Base-by-base conservation (phyloP, 2,113 vertebrate genomes). In the Mus musculus region DNA sequence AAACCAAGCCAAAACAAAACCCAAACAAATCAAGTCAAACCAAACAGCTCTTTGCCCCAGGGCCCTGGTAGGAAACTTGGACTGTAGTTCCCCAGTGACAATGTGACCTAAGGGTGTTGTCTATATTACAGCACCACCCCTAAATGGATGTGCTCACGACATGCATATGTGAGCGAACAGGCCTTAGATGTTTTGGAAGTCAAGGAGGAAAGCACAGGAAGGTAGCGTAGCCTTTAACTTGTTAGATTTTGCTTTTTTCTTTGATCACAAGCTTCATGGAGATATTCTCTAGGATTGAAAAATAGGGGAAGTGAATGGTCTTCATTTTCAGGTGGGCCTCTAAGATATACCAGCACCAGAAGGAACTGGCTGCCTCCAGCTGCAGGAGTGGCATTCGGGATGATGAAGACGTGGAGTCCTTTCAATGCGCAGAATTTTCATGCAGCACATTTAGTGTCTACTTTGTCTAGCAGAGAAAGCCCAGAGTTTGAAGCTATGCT, bases 341-440 rank as follows among this genome's bases (percentile, higher is more conserved):
- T 49, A 49, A 49, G 46, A 49, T 49, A 7, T 49, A 3, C 46
- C 3, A 7, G 46, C 46, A 49, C 46, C 46, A 65, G n/a, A 54
- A 12, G 75, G 36, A 77, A 80, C 33, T 10, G 85, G 56, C 28
- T 67, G 33, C 81, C 88, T 75, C 65, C 7, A 69, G 22, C 19
- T 33, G n/a, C 16, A 90, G 82, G n/a, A 22, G 7, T 52, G 46
- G 49, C 69, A 65, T 86, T 22, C 75, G 77, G 71, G 71, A 82
- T 17, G 28, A 33, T 46, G 16, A 36, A 46, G 69, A 90, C 54
- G n/a, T 49, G 13, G 88, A 86, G 14, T 33, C 86, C 20, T 88
- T 17, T 42, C 39, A 19, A 49, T 52, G 52, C n/a, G 22, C n/a
- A 87, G 61, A 86, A 78, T 90, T 97, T 97, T 90, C 19, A 86